Percentiles rank a stretch among this genome's conserved stretches.
phyloP scores from a whole-genome alignment of 2,888 invertebrate genomes.

The Ypsolopha scabrella region DNA sequence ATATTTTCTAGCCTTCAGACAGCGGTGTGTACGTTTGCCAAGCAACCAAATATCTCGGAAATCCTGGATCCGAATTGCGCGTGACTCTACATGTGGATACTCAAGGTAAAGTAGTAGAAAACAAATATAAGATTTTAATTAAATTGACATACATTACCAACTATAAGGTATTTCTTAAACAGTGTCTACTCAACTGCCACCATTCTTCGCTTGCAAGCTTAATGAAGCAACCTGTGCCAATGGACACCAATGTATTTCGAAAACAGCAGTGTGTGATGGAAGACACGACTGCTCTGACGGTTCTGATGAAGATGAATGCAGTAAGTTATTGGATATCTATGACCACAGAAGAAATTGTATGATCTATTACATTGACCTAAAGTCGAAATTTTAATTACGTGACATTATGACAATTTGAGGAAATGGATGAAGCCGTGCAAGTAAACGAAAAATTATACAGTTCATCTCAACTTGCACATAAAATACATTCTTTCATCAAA shows the following conservation, averaged over 20 bases:
- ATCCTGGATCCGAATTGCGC: conserved; percentile 74
- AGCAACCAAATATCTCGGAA: conserved; percentile 75
- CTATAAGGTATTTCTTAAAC: too few species aligned
- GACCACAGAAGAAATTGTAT: too few species aligned
- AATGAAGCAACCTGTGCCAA: conserved; percentile 90
- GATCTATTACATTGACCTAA: too few species aligned
- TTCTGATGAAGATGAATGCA: conserved; percentile 91
- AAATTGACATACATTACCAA: conserved; percentile 16
- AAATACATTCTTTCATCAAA: too few species aligned
- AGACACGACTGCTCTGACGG: conserved; percentile 85
- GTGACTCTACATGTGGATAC: conserved; percentile 79
- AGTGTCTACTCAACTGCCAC: conserved; percentile 8
- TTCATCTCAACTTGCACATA: too few species aligned
- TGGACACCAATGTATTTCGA: conserved; percentile 86
- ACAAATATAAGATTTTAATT: neutral
- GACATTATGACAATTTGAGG: too few species aligned
- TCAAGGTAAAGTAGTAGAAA: conserved; percentile 73
- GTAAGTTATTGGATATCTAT: conserved; percentile 68
- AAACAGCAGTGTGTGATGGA: conserved; percentile 82
- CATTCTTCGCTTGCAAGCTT: conserved; percentile 24
- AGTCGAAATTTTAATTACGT: too few species aligned
- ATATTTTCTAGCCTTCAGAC: conserved; percentile 71
- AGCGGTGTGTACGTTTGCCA: conserved; percentile 88
- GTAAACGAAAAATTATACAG: too few species aligned
- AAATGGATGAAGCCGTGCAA: too few species aligned